phyloP scores from a whole-genome alignment of 2,888 invertebrate genomes.

The Meteorus colon region DNA sequence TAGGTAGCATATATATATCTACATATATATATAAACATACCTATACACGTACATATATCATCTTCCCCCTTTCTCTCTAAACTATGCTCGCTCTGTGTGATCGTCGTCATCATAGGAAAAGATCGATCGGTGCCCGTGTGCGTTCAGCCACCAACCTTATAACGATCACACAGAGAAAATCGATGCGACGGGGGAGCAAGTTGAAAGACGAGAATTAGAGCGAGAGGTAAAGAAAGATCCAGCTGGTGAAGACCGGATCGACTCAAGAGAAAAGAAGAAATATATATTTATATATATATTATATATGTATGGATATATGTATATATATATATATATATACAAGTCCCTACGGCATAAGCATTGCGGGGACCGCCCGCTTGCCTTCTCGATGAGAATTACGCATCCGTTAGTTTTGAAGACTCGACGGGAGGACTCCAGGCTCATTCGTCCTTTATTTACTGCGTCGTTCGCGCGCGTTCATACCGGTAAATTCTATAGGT shows the following conservation, averaged over 20 bases:
- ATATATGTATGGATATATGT: neutral
- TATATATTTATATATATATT: neutral
- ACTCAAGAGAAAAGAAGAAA: slow-evolving; percentile 28
- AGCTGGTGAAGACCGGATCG: slow-evolving; percentile 45
- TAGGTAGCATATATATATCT: slow-evolving; percentile 37
- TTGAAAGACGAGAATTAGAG: neutral
- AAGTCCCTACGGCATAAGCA: slow-evolving; percentile 44
- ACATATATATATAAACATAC: neutral
- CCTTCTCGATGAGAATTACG: slow-evolving; percentile 57
- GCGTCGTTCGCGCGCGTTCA: slow-evolving; percentile 43
- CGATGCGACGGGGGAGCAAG: slow-evolving; percentile 50
- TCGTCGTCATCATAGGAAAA: slow-evolving; percentile 27
- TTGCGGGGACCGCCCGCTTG: slow-evolving; percentile 51
- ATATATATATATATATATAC: slow-evolving; percentile 36
- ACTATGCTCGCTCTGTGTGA: slow-evolving; percentile 14
- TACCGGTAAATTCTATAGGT: slow-evolving; percentile 17
- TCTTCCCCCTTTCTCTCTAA: slow-evolving; percentile 16
- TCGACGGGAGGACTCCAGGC: slow-evolving; percentile 45
- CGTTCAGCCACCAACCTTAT: slow-evolving; percentile 40
- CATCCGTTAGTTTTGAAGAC: slow-evolving; percentile 56
- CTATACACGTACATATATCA: neutral
- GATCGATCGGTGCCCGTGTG: slow-evolving; percentile 39
- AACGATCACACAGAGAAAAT: slow-evolving; percentile 52
- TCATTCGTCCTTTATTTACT: slow-evolving; percentile 52
- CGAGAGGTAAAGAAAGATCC: slow-evolving; percentile 32